Evolutionary conservation across 2,797 vertebrate species (phyloP).

Genomic region (Argya squamiceps): DNA sequence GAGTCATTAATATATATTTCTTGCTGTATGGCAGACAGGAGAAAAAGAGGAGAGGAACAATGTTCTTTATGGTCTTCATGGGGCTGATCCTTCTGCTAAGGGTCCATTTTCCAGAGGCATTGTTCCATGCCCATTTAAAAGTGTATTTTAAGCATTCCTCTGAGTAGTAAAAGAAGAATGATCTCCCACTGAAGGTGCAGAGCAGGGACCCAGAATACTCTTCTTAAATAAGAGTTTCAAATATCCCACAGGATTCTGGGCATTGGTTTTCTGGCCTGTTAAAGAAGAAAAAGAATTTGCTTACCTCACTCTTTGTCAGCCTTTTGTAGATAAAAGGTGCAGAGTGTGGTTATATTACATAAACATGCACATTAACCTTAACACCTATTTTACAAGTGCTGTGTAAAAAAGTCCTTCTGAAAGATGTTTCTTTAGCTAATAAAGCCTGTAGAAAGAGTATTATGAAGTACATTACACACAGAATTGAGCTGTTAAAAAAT

Average conservation of each 20-base stretch:
- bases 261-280: background rate
- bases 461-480: background rate
- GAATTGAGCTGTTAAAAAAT: slow-evolving; percentile 8
- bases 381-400: background rate
- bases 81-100: background rate
- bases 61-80: background rate
- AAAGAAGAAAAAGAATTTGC: background rate
- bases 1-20: background rate
- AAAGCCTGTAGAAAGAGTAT: background rate
- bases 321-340: background rate
- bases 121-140: background rate
- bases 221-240: background rate
- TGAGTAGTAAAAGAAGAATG: background rate
- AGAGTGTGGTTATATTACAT: background rate
- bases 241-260: background rate
- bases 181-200: background rate
- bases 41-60: background rate
- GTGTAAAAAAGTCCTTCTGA: background rate
- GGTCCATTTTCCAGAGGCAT: background rate
- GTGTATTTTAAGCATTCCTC: background rate
- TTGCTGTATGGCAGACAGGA: background rate
- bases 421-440: background rate
- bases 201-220: background rate
- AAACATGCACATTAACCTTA: background rate
- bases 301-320: background rate